These are phyloP conservation scores for Tiliacea citrago DNA, from an alignment of 2,888 invertebrate genomes.

Conservation along the genomic window DNA sequence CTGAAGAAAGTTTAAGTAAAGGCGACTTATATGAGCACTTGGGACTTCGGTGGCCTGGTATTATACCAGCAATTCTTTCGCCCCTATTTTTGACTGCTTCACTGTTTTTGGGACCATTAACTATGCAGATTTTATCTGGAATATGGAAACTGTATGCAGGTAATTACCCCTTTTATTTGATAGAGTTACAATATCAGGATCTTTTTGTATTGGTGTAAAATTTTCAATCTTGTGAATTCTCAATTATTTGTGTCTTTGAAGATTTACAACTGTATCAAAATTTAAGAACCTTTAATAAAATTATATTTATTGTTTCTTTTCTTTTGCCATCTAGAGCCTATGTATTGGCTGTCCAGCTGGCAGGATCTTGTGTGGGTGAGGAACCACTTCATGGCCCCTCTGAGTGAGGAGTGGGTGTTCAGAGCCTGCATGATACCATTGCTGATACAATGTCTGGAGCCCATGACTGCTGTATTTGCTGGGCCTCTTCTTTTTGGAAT, in stretches of 20 bases:
- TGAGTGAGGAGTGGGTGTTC: conserved; percentile 99
- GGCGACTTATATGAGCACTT: conserved; percentile 93
- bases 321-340: conserved; percentile 89
- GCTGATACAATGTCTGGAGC: conserved; percentile 95
- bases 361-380: conserved; percentile 96
- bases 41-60: conserved; percentile 94
- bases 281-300: neutral
- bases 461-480: conserved; percentile 94
- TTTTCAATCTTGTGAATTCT: neutral
- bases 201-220: neutral
- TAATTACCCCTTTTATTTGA: conserved; percentile 71
- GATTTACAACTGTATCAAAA: neutral
- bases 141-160: conserved; percentile 93
- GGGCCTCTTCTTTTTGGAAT: conserved; percentile 98
- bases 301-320: neutral
- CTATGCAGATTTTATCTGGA: conserved; percentile 93
- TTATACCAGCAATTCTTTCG: conserved; percentile 93
- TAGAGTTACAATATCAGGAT: neutral
- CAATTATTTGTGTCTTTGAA: neutral
- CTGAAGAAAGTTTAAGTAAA: conserved; percentile 91
- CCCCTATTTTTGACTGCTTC: conserved; percentile 95
- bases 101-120: conserved; percentile 96
- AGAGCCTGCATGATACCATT: conserved; percentile 98
- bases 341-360: conserved; percentile 93
- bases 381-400: conserved; percentile 97